Evolutionary conservation across 2,888 invertebrate genomes (phyloP), one percentile per base, ranked within the genome.

Genomic region (Himalopsyche tibetana): DNA sequence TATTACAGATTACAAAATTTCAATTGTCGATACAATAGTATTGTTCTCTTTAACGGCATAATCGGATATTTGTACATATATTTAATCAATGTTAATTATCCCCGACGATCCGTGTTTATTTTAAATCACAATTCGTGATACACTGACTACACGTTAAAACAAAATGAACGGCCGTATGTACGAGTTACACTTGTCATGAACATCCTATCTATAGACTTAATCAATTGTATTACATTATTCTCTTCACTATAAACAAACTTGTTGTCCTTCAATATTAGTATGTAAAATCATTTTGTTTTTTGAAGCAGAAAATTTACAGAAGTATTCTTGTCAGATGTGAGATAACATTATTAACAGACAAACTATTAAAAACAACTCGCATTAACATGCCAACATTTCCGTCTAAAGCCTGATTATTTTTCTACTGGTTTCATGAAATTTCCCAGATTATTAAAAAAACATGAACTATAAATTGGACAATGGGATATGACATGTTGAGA

Each of bases 161-260:
- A 51, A 51, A 51, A 51, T 51, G 4, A 51, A 51, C 12, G 15
- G 51, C 15, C 15, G 15, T 5, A 51, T 0, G 15, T 12, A 15
- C 51, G 51, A 51, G 51, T 15, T 51, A 51, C 51, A 51, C 51
- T 51, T 51, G 45, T 15, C 51, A 51, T 15, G 15, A 15, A 15
- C 51, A 51, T 15, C 15, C 15, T 19, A 63, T 63, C 63, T 63
- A 19, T 28, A 63, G 19, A 63, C 19, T 63, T n/a, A n/a, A 63
- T 63, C 63, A 63, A 28, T 63, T 63, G 63, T 19, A 15, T 74
- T 74, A 51, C 51, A 51, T 51, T 51, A 74, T 74, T 19, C 74
- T 74, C 36, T 15, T 63, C 74, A 74, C 74, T 38, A 74, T 38
- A 38, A 15, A 36, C 74, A 15, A 15, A 74, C 74, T 12, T 74